A percentile compares a stretch with the other conserved stretches of the same genome.
These are phyloP conservation scores for Enteromius paludinosus DNA, from an alignment of 2,797 vertebrate genomes.

Conservation along the genomic window DNA sequence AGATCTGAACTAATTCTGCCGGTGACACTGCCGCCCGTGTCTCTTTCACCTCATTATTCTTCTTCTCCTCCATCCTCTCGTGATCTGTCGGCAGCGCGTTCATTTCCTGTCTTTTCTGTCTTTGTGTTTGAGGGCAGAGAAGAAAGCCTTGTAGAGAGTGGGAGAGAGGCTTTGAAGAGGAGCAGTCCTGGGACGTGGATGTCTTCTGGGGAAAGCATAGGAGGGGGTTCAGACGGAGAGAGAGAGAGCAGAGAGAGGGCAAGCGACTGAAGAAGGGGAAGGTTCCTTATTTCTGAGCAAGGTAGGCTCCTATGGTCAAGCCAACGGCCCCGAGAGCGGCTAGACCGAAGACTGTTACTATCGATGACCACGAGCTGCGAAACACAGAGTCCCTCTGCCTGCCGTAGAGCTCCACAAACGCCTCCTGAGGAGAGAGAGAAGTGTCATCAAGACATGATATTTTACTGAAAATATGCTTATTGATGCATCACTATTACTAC, in stretches of 20 bases:
- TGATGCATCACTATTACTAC: background rate
- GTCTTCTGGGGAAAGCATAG: constrained; percentile 50
- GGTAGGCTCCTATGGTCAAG: constrained; percentile 94
- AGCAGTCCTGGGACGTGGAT: constrained; percentile 56
- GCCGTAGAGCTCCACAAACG: constrained; percentile 95
- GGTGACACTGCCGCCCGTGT: background rate
- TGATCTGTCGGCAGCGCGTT: constrained; percentile 58
- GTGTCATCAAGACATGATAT: constrained; percentile 7
- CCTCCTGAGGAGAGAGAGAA: constrained; percentile 80
- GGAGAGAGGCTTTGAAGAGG: constrained; percentile 57
- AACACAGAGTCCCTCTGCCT: constrained; percentile 87
- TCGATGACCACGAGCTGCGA: constrained; percentile 92
- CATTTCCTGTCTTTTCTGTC: constrained; percentile 65
- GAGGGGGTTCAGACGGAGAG: constrained; percentile 1
- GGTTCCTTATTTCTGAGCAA: constrained; percentile 91
- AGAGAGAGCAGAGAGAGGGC: background rate
- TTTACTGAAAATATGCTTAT: background rate
- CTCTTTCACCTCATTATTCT: constrained; percentile 22
- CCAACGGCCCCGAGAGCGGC: constrained; percentile 92
- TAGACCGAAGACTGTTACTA: constrained; percentile 93
- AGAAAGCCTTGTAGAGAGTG: constrained; percentile 61
- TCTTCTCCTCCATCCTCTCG: constrained; percentile 60
- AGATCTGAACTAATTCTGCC: constrained; percentile 15
- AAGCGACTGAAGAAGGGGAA: background rate
- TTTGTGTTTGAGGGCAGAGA: constrained; percentile 65